phyloP scores from a whole-genome alignment of 2,888 invertebrate genomes.

The Mechanitis mazaeus region DNA sequence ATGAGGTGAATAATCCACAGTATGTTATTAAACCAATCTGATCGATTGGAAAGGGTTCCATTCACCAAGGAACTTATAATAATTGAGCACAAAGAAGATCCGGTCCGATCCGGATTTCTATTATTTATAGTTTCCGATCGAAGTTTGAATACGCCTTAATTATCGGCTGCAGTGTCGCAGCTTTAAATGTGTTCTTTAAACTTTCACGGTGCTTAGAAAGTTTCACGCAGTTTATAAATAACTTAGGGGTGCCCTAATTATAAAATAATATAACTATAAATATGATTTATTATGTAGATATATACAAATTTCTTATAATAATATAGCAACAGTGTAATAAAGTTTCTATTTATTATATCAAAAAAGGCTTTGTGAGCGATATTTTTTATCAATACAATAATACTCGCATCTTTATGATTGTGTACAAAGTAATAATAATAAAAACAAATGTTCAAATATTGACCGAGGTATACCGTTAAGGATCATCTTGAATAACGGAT shows the following conservation, averaged over 20 bases:
- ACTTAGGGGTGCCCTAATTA: conserved; percentile 33
- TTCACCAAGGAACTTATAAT: conserved; percentile 60
- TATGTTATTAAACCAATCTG: conserved; percentile 69
- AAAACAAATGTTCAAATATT: conserved; percentile 46
- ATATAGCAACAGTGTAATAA: too few relatives aligned
- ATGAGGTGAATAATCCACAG: conserved; percentile 56
- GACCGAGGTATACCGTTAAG: conserved; percentile 46
- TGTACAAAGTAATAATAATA: conserved; percentile 33
- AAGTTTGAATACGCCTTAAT: conserved; percentile 75
- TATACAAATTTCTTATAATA: too few relatives aligned
- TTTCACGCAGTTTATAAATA: conserved; percentile 43
- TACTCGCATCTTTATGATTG: background rate
- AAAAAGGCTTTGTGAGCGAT: conserved; percentile 12
- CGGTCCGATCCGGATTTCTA: conserved; percentile 70
- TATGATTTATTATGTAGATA: too few relatives aligned
- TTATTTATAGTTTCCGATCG: conserved; percentile 75
- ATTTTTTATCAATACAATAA: conserved; percentile 2
- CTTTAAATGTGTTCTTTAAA: conserved; percentile 54
- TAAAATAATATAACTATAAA: conserved; percentile 29
- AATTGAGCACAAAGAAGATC: conserved; percentile 72
- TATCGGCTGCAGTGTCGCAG: conserved; percentile 67
- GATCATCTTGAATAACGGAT: conserved; percentile 25
- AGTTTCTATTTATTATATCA: background rate
- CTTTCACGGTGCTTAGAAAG: conserved; percentile 54
- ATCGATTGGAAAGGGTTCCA: conserved; percentile 72